Evolutionary conservation across 1,140 invertebrate species (phyloP), one percentile per base, ranked within the genome.

Genomic region (Caerostris extrusa): DNA sequence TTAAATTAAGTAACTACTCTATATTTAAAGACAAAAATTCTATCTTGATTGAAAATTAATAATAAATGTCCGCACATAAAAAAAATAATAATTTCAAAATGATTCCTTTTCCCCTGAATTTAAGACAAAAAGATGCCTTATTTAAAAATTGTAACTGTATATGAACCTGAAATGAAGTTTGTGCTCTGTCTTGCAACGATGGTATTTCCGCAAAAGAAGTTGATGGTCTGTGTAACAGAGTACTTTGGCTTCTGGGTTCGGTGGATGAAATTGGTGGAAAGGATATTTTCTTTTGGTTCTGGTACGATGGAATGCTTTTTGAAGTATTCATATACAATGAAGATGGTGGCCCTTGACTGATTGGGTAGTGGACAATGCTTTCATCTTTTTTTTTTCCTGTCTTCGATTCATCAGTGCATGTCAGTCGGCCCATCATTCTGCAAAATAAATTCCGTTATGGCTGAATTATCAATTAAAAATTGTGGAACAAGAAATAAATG

Each of bases 371-470:
- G 12, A 19, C 55, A 50, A 55, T 14, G 3, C 55, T 91, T 34
- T 81, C 82, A 86, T 93, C 34, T n/a, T 50, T 8, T 71, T 50
- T 58, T 67, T 87, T 93, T 82, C 90, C 58, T 69, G 60, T 55
- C 83, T 93, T 86, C 71, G 19, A 19, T 93, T 93, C 83, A 56
- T 93, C 92, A 71, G n/a, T 34, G 71, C 86, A 87, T 77, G 81
- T 61, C 67, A 93, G 19, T 19, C 92, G 83, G 19, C 92, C 92
- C 92, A 93, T 93, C 92, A 93, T 93, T 89, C 92, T 93, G 19
- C 10, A 92, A 83, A 90, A 69, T 0, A 58, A 10, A 34, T 50
- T 2, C 12, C 53, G 10, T 77, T 50, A 50, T 4, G 50, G 8
- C 12, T 12, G 12, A 53, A 0, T 77, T 34, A 50, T 50, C 3